Evolutionary conservation across 2,888 invertebrate genomes (phyloP), one percentile per base, ranked within the genome.

Genomic region (Furcula furcula): DNA sequence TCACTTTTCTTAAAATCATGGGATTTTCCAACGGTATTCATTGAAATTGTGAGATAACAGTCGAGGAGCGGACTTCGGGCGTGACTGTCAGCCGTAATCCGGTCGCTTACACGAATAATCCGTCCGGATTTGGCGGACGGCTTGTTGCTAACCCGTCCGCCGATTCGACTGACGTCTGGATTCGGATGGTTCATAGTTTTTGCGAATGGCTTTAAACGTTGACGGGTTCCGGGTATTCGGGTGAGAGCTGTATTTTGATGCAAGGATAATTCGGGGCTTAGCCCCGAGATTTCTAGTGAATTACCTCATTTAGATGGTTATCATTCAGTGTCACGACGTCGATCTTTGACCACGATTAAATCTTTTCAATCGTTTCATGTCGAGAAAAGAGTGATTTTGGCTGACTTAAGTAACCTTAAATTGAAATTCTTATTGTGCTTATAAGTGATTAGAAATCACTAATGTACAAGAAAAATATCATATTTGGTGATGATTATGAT

Each of bases 21-120:
- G 23, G 34, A 40, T 43, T 48, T 44, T 39, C 33, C 44, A 43
- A 41, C 27, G 30, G 45, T 43, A 53, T 57, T 59, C 60, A 60
- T 59, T 59, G 58, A 53, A 59, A 60, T 44, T 48, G 44, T 37
- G 40, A 53, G 48, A 57, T 57, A 60, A 50, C 55, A 57, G 49
- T 50, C 46, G 35, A 40, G 34, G 36, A 48, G 37, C 46, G 36
- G 40, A 52, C 46, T 61, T 58, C 43, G 22, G 40, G 49, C 49
- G 34, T 52, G 45, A 54, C 56, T 47, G 56, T 61, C 60, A 45
- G 38, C 25, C 14, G 26, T 59, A 61, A 60, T 50, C 56, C 54
- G 15, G 15, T 36, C 43, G 58, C 47, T 56, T 61, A 61, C 54
- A 48, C 31, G 41, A 46, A 56, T 61, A 61, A 61, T 52, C 58